These are phyloP conservation scores for Eulithis prunata DNA, from an alignment of 2,888 invertebrate genomes.

Conservation along the genomic window DNA sequence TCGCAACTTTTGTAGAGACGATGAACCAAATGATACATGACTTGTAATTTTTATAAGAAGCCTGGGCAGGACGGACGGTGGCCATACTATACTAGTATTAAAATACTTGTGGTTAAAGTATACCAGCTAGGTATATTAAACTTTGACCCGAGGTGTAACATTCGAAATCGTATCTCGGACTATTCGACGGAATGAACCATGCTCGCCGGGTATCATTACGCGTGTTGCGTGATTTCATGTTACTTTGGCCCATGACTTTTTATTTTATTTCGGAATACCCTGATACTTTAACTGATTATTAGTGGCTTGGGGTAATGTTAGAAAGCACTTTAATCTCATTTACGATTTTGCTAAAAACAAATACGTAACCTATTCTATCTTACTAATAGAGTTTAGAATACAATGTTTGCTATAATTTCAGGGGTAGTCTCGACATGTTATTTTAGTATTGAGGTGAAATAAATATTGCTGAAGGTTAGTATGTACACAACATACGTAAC, in stretches of 20 bases:
- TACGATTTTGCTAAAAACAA: too few relatives aligned
- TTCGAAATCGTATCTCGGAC: conserved; percentile 33
- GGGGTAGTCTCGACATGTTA: too few relatives aligned
- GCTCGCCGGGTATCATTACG: conserved; percentile 28
- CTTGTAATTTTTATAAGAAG: background rate
- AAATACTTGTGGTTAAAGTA: background rate
- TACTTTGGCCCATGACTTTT: conserved; percentile 22
- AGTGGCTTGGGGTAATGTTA: background rate
- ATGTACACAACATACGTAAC: too few relatives aligned
- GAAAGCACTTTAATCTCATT: too few relatives aligned
- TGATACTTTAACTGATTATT: conserved; percentile 6
- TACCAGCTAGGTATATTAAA: background rate
- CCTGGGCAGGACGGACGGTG: background rate
- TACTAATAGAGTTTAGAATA: too few relatives aligned
- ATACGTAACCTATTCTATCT: too few relatives aligned
- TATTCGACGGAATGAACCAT: conserved; percentile 31
- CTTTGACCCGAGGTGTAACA: conserved; percentile 4
- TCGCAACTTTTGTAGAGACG: too few relatives aligned
- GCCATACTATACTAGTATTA: too few relatives aligned
- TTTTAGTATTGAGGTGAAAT: too few relatives aligned
- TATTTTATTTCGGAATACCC: conserved; percentile 17
- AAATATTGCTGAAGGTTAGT: too few relatives aligned
- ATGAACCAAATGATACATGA: too few relatives aligned
- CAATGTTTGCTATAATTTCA: too few relatives aligned
- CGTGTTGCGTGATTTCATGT: conserved; percentile 25